These are phyloP conservation scores for Steromphala cineraria DNA, from an alignment of 2,888 invertebrate genomes.

Conservation along the genomic window DNA sequence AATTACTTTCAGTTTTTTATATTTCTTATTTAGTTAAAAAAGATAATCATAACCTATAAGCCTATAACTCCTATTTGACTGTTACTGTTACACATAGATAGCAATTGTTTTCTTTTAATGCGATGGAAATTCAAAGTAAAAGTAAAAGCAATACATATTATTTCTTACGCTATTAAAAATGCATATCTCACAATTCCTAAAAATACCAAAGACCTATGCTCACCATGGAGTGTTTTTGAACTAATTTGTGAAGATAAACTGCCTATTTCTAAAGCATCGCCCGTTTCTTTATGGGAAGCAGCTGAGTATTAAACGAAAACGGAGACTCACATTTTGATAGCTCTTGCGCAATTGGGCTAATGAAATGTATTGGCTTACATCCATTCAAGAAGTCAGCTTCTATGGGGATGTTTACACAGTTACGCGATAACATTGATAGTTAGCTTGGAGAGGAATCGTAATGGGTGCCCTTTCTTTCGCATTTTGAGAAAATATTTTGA, in stretches of 20 bases:
- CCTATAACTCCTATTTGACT: no score
- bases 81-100: no score
- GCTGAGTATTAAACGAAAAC: not conserved
- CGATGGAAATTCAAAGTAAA: no score
- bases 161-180: no score
- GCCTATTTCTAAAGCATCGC: not conserved
- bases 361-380: constrained; percentile 1
- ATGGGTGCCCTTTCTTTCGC: not conserved
- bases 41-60: no score
- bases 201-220: no score
- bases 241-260: not conserved
- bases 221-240: not conserved
- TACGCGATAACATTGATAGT: not conserved
- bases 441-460: not conserved
- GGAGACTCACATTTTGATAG: not conserved
- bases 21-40: no score
- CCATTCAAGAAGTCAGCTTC: not conserved
- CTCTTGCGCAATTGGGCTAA: not conserved
- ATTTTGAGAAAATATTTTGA: constrained; percentile 1
- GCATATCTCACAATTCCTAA: no score
- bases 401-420: not conserved
- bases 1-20: no score
- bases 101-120: no score
- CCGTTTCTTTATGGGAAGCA: not conserved
- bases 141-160: no score